phyloP scores from a whole-genome alignment of 2,113 vertebrate species.

The Lepus americanus region DNA sequence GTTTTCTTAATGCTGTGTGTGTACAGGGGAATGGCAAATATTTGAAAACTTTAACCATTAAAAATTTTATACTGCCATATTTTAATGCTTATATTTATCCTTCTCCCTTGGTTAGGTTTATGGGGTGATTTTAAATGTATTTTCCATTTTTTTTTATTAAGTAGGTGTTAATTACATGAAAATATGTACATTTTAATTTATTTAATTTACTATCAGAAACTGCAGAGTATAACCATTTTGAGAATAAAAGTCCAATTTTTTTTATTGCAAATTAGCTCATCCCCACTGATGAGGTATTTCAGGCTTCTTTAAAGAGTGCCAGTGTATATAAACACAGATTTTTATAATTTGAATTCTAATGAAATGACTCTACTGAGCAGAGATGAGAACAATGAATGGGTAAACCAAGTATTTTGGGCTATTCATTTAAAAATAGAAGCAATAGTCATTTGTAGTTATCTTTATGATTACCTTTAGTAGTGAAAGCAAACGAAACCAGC shows the following conservation, averaged over 20 bases:
- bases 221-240: conserved; percentile 62
- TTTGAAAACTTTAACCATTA: conserved; percentile 61
- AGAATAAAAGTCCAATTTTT: conserved; percentile 75
- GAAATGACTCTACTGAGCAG: conserved; percentile 72
- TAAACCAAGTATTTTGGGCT: conserved; percentile 77
- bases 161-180: conserved; percentile 83
- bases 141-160: conserved; percentile 78
- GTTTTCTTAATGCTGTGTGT: conserved; percentile 49
- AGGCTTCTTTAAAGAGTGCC: conserved; percentile 75
- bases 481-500: conserved; percentile 72
- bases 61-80: conserved; percentile 59
- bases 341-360: conserved; percentile 85
- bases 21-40: conserved; percentile 24
- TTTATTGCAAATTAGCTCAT: conserved; percentile 82
- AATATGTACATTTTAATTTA: conserved; percentile 81
- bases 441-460: conserved; percentile 78
- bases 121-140: conserved; percentile 83
- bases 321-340: conserved; percentile 80
- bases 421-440: conserved; percentile 78
- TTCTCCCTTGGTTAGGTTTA: conserved; percentile 78
- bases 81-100: conserved; percentile 75
- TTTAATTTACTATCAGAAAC: conserved; percentile 81
- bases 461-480: conserved; percentile 15
- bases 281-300: conserved; percentile 75
- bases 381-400: conserved; percentile 62